These are phyloP conservation scores for Burhinus oedicnemus DNA, from an alignment of 2,113 vertebrate species.

Conservation along the genomic window DNA sequence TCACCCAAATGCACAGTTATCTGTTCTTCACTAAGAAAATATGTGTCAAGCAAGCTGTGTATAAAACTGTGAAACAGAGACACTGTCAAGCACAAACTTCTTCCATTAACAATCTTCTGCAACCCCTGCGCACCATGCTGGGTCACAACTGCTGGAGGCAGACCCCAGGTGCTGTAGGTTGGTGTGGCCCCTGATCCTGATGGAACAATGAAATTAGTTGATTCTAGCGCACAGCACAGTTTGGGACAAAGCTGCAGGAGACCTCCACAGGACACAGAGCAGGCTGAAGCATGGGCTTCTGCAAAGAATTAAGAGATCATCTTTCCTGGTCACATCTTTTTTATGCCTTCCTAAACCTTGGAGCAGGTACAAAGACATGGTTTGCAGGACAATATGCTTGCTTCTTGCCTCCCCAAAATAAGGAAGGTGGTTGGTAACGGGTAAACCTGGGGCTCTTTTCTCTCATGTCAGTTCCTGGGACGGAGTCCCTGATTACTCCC, in stretches of 20 bases:
- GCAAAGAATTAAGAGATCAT: background rate
- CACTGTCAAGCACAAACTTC: background rate
- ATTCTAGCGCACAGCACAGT: background rate
- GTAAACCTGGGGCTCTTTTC: background rate
- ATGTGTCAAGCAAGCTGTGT: fast-evolving
- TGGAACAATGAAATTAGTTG: background rate
- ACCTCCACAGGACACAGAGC: background rate
- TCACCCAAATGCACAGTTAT: background rate
- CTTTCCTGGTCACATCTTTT: background rate
- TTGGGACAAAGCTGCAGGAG: background rate
- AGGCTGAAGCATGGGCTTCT: background rate
- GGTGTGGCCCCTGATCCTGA: fast-evolving
- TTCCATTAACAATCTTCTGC: background rate
- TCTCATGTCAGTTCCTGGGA: background rate
- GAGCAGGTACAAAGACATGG: background rate
- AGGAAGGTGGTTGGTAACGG: background rate
- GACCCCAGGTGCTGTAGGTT: background rate
- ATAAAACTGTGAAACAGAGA: background rate
- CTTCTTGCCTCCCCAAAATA: background rate
- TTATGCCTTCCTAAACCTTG: background rate
- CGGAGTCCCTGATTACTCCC: background rate
- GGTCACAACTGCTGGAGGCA: background rate
- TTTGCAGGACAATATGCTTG: background rate
- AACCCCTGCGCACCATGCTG: fast-evolving
- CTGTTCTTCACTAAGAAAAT: background rate